Evolutionary conservation across 2,888 invertebrate genomes (phyloP), one percentile per base, ranked within the genome.

Genomic region (Drosophila colorata): DNA sequence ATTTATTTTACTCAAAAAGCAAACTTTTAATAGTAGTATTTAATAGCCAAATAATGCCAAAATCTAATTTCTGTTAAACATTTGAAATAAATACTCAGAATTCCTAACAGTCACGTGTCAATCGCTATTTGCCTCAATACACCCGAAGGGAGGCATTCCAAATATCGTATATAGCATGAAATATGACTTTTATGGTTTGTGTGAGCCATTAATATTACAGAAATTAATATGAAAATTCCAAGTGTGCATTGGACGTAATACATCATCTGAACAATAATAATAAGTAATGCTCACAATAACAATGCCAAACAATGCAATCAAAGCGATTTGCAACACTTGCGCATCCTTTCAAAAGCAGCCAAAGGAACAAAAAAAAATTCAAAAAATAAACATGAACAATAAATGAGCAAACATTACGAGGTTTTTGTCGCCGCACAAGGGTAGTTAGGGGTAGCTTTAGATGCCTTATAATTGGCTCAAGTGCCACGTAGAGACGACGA

Each of bases 181-280:
- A 79, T 79, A 87, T 85, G 82, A 66, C 41, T 76, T 61, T 64
- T 57, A 55, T 68, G 37, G 38, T 28, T 43, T 37, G 37, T 33
- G 44, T 37, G 35, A 44, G 66, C 84, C 87, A 80, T 86, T 87
- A 81, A 81, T 88, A 85, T 86, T 59, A 68, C 58, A 40, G 70
- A 82, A 88, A 87, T 87, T 87, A 87, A 87, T 87, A 87, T 87
- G 74, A 88, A 87, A 87, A 87, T 87, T 87, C 87, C 87, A 71
- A 80, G 84, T 87, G 88, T 73, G 87, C 87, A 82, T 68, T 72
- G 69, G 49, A 69, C 53, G 75, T 74, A 83, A 84, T 84, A 78
- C 87, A 86, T 86, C 87, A 86, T 75, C 68, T 25, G 69, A 66
- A 57, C 56, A 75, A 69, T 18, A 51, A 37, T 33, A 43, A 53